Conservation (phyloP, 1,140 invertebrate genomes). For the Pachypeltis micranthus region DNA sequence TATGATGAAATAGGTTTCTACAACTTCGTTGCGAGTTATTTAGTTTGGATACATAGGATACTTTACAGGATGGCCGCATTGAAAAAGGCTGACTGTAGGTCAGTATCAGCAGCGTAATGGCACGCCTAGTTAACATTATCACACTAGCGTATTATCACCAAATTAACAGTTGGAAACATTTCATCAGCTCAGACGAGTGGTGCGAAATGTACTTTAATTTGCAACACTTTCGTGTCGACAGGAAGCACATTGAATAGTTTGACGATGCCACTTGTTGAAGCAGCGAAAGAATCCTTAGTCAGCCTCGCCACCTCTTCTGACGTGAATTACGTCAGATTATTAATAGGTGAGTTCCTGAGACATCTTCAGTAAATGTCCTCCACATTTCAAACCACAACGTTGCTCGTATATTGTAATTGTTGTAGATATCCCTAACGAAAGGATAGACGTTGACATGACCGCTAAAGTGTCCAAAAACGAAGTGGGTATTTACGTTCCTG, state of each 20-base stretch:
- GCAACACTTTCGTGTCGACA: background rate
- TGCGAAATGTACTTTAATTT: no score
- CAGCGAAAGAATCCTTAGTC: constrained; percentile 51
- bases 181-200: no score
- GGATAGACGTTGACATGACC: constrained; percentile 49
- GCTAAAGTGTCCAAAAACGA: constrained; percentile 38
- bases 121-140: no score
- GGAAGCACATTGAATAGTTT: constrained; percentile 33
- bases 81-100: no score
- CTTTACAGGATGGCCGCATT: no score
- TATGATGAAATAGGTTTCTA: no score
- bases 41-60: no score
- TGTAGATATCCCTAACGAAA: constrained; percentile 60
- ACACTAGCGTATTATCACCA: no score
- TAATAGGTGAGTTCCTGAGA: constrained; percentile 34
- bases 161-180: no score
- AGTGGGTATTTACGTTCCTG: constrained; percentile 65
- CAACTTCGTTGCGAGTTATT: no score
- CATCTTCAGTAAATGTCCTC: background rate
- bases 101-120: no score
- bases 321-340: constrained; percentile 50
- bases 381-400: background rate
- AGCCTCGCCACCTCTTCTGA: constrained; percentile 24
- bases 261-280: constrained; percentile 79
- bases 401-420: background rate